phyloP scores from a whole-genome alignment of 2,113 vertebrate genomes.

The Equus przewalskii region DNA sequence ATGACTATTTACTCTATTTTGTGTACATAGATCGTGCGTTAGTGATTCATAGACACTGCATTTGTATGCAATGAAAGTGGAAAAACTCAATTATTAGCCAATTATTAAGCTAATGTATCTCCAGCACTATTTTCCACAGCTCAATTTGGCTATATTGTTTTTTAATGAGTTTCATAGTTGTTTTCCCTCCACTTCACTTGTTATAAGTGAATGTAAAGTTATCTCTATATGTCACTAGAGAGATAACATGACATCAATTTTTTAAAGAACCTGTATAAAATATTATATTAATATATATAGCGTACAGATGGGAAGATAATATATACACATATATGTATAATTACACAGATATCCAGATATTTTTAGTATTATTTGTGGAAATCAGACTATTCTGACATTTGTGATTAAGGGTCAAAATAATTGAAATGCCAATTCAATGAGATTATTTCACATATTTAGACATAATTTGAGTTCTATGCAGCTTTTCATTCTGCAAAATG shows the following conservation, averaged over 20 bases:
- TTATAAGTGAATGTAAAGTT: neutral
- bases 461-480: accelerated
- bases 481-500: neutral
- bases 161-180: neutral
- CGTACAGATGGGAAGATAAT: neutral
- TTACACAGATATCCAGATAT: neutral
- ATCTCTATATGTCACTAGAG: neutral
- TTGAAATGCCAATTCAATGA: constrained; percentile 10
- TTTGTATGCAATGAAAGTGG: neutral
- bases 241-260: neutral
- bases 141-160: neutral
- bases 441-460: constrained; percentile 46
- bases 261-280: neutral
- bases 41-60: neutral
- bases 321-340: neutral
- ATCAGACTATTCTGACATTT: constrained; percentile 20
- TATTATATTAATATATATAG: neutral
- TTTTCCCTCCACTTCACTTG: neutral
- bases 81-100: neutral
- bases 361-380: neutral
- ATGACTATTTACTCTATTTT: neutral
- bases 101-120: neutral
- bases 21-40: neutral
- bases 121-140: neutral
- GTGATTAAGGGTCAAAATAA: neutral